Base-by-base conservation (phyloP, 2,797 vertebrate genomes). In the Lepilemur ruficaudatus region DNA sequence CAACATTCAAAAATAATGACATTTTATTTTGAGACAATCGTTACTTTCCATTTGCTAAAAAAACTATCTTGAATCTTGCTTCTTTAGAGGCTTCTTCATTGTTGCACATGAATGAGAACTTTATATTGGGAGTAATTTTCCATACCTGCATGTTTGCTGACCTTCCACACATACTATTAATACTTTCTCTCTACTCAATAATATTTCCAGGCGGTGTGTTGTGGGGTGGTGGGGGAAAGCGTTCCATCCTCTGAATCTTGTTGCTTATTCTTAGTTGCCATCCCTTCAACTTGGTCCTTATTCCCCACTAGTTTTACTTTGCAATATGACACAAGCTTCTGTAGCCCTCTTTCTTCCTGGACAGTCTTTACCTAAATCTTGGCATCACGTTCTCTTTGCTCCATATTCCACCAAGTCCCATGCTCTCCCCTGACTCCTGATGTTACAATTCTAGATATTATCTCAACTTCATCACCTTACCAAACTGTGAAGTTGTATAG, bases 221-320 rank as follows among this genome's bases (percentile, higher is more conserved):
- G 46, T 41, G 50, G 35, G 22, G 25, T 18, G 7, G 32, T 32
- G 14, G 15, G n/a, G 12, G 23, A 11, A 3, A 4, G 0, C 23
- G 0, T 43, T 86, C 10, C 1, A 17, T 30, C 23, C 14, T 82
- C 28, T 35, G 7, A 84, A 61, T 0, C 2, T 65, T 69, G 2
- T 28, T 85, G 30, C 32, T 41, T 91, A 7, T n/a, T 61, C 7
- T 65, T 91, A 35, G 11, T 61, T 67, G 18, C 22, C 0, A 17
- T 1, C 0, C 0, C n/a, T 46, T 69, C 28, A 14, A 61, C 41
- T 67, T 9, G 4, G 0, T 4, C 1, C 4, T 59, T 73, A n/a
- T 25, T 57, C 81, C 32, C 25, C 6, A 50, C 10, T 41, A n/a
- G 6, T 2, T 81, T 61, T 86, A 80, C 7, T 83, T 83, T 90